phyloP scores from a whole-genome alignment of 2,113 vertebrate genomes.

The Lycocorax pyrrhopterus region DNA sequence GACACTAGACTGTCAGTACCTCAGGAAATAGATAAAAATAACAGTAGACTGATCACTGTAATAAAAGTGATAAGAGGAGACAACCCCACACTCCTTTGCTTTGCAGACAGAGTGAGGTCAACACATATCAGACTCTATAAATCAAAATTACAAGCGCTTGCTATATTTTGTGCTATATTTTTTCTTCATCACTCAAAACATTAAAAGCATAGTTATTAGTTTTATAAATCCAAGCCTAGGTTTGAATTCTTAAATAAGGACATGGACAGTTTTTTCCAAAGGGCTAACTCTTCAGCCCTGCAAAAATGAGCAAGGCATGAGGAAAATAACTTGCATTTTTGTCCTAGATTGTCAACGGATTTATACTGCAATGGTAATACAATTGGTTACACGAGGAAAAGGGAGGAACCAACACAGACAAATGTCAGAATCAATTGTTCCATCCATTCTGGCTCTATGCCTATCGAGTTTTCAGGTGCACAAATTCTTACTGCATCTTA shows the following conservation, averaged over 20 bases:
- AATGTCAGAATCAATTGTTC: not conserved
- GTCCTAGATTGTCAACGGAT: not conserved
- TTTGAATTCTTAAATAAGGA: not conserved
- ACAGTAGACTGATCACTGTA: constrained; percentile 11
- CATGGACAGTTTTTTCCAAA: not conserved
- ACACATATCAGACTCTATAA: constrained; percentile 14
- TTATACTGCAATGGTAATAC: not conserved
- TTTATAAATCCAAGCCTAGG: not conserved
- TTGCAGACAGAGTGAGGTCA: constrained; percentile 37
- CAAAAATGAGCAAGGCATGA: not conserved
- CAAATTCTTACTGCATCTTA: not conserved
- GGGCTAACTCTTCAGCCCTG: not conserved
- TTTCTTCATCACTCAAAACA: not conserved
- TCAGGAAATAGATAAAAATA: constrained; percentile 19
- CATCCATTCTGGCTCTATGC: not conserved
- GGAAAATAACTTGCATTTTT: not conserved
- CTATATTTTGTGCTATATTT: not conserved
- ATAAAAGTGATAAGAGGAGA: constrained; percentile 19
- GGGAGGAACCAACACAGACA: accelerated
- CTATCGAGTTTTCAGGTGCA: not conserved
- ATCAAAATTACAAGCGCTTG: not conserved
- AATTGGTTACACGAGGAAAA: not conserved
- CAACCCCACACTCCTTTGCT: constrained; percentile 1
- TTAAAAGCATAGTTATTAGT: not conserved
- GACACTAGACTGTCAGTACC: not conserved